phyloP scores from a whole-genome alignment of 2,113 vertebrate species.

The Petrocephalus microphthalmus region DNA sequence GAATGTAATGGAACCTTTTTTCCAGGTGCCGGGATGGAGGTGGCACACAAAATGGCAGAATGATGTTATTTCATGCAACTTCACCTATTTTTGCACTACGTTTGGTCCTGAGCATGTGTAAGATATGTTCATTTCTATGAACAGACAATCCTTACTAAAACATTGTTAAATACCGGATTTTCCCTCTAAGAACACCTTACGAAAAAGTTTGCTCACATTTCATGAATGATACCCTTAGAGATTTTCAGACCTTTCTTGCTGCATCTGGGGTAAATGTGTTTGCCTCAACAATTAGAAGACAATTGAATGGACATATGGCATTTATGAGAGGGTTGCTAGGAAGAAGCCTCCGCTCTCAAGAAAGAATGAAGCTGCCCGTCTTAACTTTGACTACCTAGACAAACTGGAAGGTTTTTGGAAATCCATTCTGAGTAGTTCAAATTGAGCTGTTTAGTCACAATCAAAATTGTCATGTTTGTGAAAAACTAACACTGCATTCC shows the following conservation, averaged over 20 bases:
- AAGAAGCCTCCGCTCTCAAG: neutral
- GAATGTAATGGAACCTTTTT: neutral
- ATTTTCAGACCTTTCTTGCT: neutral
- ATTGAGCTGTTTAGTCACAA: neutral
- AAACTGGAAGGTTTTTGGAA: neutral
- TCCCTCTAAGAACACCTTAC: too few relatives aligned
- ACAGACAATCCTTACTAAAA: too few relatives aligned
- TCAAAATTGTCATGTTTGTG: neutral
- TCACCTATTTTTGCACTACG: neutral
- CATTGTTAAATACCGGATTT: too few relatives aligned
- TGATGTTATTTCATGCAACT: slow-evolving; percentile 3
- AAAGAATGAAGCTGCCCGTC: slow-evolving; percentile 3
- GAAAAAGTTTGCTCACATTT: too few relatives aligned
- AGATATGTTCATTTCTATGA: too few relatives aligned
- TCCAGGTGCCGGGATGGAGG: neutral
- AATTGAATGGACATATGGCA: neutral
- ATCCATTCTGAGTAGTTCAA: slow-evolving; percentile 17
- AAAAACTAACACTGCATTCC: neutral
- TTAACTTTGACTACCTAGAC: slow-evolving; percentile 13
- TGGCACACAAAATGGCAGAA: neutral
- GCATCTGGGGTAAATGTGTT: neutral
- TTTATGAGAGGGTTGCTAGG: slow-evolving; percentile 14
- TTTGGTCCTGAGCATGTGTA: too few relatives aligned
- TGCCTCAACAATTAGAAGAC: neutral
- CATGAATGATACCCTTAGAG: too few relatives aligned